phyloP scores from a whole-genome alignment of 2,888 invertebrate species.

The Pachycephus smyrnensis region DNA sequence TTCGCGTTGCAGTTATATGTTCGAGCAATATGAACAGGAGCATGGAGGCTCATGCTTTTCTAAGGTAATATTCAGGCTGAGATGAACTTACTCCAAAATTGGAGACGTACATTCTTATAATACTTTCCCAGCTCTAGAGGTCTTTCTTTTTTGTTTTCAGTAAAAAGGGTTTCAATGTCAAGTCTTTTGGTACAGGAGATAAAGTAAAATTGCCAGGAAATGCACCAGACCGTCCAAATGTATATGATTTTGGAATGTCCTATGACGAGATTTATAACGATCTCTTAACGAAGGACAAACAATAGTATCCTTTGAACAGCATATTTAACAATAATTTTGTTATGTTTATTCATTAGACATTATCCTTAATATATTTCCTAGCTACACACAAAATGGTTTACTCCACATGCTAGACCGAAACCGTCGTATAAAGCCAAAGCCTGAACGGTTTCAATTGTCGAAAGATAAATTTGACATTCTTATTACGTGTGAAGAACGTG shows the following conservation, averaged over 20 bases:
- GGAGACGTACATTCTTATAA: neutral
- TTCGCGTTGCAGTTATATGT: conserved; percentile 95
- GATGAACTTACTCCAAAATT: too few relatives aligned
- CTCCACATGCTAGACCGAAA: conserved; percentile 98
- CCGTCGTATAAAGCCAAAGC: conserved; percentile 91
- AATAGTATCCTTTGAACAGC: conserved; percentile 76
- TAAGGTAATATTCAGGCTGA: conserved; percentile 70
- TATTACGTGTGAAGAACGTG: conserved; percentile 97
- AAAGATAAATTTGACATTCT: conserved; percentile 94
- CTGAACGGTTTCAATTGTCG: conserved; percentile 93
- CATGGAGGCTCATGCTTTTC: conserved; percentile 99
- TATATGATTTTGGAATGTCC: conserved; percentile 95
- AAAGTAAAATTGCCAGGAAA: conserved; percentile 97
- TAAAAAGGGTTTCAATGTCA: conserved; percentile 96
- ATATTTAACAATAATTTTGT: neutral
- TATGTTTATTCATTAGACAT: conserved; percentile 16
- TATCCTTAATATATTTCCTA: conserved; percentile 59
- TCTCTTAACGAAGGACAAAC: conserved; percentile 88
- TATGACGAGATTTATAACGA: conserved; percentile 98
- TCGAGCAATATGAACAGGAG: conserved; percentile 99
- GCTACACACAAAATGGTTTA: conserved; percentile 97
- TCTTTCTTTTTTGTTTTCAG: conserved; percentile 67
- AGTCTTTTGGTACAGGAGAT: conserved; percentile 94
- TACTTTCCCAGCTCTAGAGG: neutral
- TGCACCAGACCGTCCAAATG: conserved; percentile 92